phyloP scores from a whole-genome alignment of 2,797 vertebrate species.

The Artibeus lituratus region DNA sequence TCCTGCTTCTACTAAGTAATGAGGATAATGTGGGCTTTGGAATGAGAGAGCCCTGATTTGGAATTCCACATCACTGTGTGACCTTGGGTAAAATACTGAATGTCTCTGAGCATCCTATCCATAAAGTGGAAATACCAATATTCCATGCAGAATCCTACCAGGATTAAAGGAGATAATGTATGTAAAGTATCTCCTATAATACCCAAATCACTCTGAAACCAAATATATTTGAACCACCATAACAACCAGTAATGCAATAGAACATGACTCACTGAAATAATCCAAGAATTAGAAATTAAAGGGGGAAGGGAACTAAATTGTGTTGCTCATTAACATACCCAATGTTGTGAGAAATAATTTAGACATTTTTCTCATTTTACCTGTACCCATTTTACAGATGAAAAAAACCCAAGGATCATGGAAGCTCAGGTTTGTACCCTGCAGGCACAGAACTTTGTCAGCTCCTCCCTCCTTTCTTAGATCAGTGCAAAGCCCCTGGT shows the following conservation, averaged over 20 bases:
- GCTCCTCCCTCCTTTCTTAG: neutral
- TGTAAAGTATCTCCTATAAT: neutral
- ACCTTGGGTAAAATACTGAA: neutral
- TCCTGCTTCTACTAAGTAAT: neutral
- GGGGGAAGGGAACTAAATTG: neutral
- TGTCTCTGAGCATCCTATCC: neutral
- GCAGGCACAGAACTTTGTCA: neutral
- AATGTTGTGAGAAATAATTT: neutral
- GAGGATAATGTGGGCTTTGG: neutral
- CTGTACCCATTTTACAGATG: constrained; percentile 28
- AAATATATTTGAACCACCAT: neutral
- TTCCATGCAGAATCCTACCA: neutral
- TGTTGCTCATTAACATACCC: neutral
- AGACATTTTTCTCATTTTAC: neutral
- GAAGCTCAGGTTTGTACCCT: neutral
- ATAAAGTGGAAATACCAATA: neutral
- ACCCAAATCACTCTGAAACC: neutral
- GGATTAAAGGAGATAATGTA: neutral
- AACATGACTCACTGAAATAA: neutral
- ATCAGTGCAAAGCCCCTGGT: neutral
- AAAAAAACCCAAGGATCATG: neutral
- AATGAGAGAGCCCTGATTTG: neutral
- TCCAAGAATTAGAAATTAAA: neutral
- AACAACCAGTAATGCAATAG: neutral
- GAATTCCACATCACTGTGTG: neutral